Evolutionary conservation across 2,888 invertebrate species (phyloP), one percentile per base, ranked within the genome.

Genomic region (Sminthurinus aureus): DNA sequence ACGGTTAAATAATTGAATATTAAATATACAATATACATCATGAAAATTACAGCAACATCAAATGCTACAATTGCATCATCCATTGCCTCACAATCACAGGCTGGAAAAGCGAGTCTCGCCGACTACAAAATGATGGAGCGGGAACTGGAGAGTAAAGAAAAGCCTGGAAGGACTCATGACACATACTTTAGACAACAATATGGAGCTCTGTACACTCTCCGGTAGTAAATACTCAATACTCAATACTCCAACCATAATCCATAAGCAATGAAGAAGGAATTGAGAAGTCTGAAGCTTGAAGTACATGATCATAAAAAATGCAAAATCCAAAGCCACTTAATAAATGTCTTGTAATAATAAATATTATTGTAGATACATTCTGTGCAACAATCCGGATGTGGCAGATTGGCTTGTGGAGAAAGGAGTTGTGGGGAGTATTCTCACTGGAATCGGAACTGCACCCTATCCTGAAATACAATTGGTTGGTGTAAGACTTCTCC

Each of bases 371-470:
- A 87, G 86, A 50, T 85, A 81, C 51, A 85, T 88, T 84, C 74
- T 88, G 69, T 85, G 84, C 20, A 86, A 84, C 74, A 84, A 85
- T 50, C 81, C 85, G 11, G 84, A 86, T 3, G 81, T 85, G 4
- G 84, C 75, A 6, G 84, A 84, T 52, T 79, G 83, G 83, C 66
- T 84, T 75, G 76, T 83, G n/a, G 79, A 83, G 51, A 74, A 79
- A 64, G 84, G 84, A 8, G 50, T 84, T 9, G 75, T 84, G 51
- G 84, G 84, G n/a, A 80, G 77, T 76, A 52, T 75, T 22, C 38
- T 84, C 20, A 67, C 83, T 4, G 83, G 79, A 9, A 75, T 84
- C 20, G 84, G 84, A 20, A 83, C 82, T 2, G 67, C 77, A 8
- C 79, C 82, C 6, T 75, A 81, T 38, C 20, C 67, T 0, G 74